phyloP scores from a whole-genome alignment of 1,140 invertebrate genomes.

The Alviniconcha marisindica region DNA sequence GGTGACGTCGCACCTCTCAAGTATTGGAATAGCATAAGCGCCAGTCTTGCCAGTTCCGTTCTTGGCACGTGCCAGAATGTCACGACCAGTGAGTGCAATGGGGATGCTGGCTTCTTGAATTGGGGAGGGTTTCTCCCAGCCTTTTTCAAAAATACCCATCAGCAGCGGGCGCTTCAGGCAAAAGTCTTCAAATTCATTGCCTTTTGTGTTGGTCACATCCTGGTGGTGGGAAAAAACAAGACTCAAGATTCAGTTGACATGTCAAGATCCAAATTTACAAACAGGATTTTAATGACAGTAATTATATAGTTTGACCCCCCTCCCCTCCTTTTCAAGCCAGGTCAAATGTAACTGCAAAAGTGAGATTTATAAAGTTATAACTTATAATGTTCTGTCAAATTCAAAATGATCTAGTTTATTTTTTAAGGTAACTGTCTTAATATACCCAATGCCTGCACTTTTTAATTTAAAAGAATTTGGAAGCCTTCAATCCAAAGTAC shows the following conservation, averaged over 20 bases:
- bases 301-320: neutral
- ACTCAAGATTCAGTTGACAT: neutral
- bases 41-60: conserved; percentile 99
- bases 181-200: conserved; percentile 99
- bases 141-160: conserved; percentile 99
- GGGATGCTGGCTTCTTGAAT: conserved; percentile 97
- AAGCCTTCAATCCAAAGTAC: no score
- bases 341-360: neutral
- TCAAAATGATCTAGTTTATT: no score
- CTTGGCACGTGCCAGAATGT: conserved; percentile 98
- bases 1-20: conserved; percentile 94
- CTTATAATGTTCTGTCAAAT: no score
- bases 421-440: no score
- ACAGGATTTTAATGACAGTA: neutral
- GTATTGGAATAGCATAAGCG: conserved; percentile 98
- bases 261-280: no score
- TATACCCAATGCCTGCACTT: no score
- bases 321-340: neutral
- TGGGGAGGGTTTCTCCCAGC: conserved; percentile 99
- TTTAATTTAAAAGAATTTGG: no score
- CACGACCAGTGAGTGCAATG: conserved; percentile 97
- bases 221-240: conserved; percentile 70
- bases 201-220: conserved; percentile 99
- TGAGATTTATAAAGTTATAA: no score
- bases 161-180: conserved; percentile 97